Evolutionary conservation across 2,888 invertebrate genomes (phyloP), one percentile per base, ranked within the genome.

Genomic region (Agapetus fuscipes): DNA sequence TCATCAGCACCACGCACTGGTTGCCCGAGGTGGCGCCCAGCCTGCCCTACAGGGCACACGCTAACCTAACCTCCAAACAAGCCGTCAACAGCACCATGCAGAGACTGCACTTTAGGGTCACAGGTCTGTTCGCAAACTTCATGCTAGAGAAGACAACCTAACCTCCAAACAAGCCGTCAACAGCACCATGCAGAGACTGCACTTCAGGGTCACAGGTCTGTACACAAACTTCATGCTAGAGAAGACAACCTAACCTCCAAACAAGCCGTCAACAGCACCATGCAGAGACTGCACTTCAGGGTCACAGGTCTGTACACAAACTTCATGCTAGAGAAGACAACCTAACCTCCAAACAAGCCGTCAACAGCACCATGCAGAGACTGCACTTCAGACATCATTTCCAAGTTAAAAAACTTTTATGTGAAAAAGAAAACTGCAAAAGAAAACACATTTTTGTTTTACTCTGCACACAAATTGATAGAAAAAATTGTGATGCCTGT

Each of bases 1-100:
- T 83, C 53, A 65, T 86, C 50, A 72, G 72, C 71, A 71, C 64
- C 58, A 78, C 78, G 14, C 73, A 73, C 59, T 76, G 74, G 70
- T 59, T 77, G 47, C 70, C 72, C 29, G 74, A 71, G 13, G 66
- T 71, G 9, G 59, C 65, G 33, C 74, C 76, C 20, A 55, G 56
- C 30, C 59, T 74, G 37, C 60, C 57, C 25, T 60, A 64, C 38
- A 67, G 68, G 2, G 66, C 74, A 3, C 59, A 59, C 42, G 59
- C 76, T 46, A 58, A 63, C 36, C 55, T 75, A 30, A 53, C 64
- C 36, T 62, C 52, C 10, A 56, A 62, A 37, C 61, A 62, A 50
- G 55, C 52, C 17, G 55, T 57, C 16, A 49, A 53, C 38, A 56
- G 56, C 36, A 60, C 66, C 38, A 54, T 61, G 24, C 51, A 60